Percentiles rank a stretch among this genome's conserved stretches.
These are phyloP conservation scores for Megalops atlanticus DNA, from an alignment of 2,113 vertebrate species.

Conservation along the genomic window DNA sequence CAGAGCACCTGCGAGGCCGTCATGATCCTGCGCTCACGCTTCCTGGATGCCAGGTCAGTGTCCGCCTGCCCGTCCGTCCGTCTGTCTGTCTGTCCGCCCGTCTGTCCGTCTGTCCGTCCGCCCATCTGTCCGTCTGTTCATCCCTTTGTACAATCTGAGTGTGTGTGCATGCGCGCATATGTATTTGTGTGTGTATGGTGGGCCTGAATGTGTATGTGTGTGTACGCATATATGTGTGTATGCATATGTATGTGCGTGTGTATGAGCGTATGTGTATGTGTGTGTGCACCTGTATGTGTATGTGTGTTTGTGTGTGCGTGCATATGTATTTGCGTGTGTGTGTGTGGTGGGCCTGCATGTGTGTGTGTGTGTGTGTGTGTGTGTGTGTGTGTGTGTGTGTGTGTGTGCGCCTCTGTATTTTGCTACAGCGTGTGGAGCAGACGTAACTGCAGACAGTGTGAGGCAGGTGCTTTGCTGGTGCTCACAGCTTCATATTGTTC, in stretches of 20 bases:
- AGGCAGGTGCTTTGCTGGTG: not conserved
- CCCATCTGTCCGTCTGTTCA: not conserved
- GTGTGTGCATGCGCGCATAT: not conserved
- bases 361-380: conserved; percentile 34
- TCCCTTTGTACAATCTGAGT: too few relatives aligned
- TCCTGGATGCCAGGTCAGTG: conserved; percentile 91
- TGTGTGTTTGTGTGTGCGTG: conserved; percentile 41
- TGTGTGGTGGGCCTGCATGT: conserved; percentile 33
- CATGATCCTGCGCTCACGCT: conserved; percentile 98
- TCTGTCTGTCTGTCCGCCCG: conserved; percentile 27
- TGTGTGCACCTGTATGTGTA: conserved; percentile 26
- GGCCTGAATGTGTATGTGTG: conserved; percentile 13
- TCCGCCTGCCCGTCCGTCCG: conserved; percentile 1
- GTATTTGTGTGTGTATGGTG: not conserved
- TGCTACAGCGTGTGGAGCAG: not conserved
- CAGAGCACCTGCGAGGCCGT: conserved; percentile 98
- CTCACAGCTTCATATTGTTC: not conserved
- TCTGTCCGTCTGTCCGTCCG: conserved; percentile 23
- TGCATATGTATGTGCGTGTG: conserved; percentile 14
- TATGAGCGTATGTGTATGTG: conserved; percentile 27
- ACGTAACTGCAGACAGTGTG: not conserved
- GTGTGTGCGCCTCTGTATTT: not conserved
- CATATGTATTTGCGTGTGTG: conserved; percentile 41
- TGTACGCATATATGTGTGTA: conserved; percentile 5
- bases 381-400: not conserved